phyloP scores from a whole-genome alignment of 2,888 invertebrate species.

The Plutella xylostella region DNA sequence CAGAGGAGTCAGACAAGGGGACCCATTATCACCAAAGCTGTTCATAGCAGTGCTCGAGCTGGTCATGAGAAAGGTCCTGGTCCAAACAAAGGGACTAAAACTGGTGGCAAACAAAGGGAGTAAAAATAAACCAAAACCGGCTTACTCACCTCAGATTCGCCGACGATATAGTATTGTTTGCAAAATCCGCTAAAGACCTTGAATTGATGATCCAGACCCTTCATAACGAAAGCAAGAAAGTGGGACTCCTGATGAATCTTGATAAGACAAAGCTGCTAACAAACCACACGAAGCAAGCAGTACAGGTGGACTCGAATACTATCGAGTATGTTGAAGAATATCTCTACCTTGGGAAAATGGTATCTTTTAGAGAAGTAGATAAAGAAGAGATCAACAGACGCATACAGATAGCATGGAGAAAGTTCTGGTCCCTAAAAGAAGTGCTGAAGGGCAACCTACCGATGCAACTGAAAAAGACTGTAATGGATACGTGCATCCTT shows the following conservation, averaged over 20 bases:
- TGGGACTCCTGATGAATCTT: background rate
- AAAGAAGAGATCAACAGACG: background rate
- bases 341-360: background rate
- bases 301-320: background rate
- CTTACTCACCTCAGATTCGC: background rate
- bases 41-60: slow-evolving; percentile 10
- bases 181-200: background rate
- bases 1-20: slow-evolving; percentile 9
- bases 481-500: background rate
- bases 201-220: background rate
- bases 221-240: background rate
- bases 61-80: background rate
- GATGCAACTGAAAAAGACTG: background rate
- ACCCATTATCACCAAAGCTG: slow-evolving; percentile 9
- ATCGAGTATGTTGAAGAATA: background rate
- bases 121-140: background rate
- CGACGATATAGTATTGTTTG: background rate
- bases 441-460: background rate
- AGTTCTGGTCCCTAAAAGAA: background rate
- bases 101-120: background rate
- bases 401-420: background rate
- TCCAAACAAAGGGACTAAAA: too few species aligned
- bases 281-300: background rate
- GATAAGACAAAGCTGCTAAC: background rate
- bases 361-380: too few species aligned